A percentile compares a stretch with the other conserved stretches of the same genome.
Conservation (phyloP, 2,797 vertebrate species). For the Sarcophilus harrisii region DNA sequence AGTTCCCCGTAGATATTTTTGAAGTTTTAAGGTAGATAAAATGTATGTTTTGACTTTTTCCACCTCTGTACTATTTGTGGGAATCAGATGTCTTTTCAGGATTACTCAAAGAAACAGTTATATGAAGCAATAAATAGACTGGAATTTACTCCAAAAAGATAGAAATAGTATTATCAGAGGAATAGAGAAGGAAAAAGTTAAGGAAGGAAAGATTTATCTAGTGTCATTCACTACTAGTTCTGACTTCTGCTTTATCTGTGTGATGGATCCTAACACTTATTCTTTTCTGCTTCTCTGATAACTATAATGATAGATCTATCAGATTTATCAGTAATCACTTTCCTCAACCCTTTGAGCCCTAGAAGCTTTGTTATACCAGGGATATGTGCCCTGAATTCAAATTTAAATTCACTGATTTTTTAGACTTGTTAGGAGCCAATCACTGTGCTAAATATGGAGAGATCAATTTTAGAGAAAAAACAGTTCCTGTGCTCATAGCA, state of each 20-base stretch:
- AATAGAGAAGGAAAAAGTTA: background rate
- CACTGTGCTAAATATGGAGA: background rate
- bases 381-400: background rate
- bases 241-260: background rate
- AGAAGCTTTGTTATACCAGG: background rate
- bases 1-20: background rate
- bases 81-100: background rate
- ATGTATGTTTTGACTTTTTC: background rate
- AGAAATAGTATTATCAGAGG: background rate
- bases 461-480: background rate
- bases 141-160: background rate
- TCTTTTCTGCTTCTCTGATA: background rate
- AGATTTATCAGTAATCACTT: background rate
- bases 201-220: background rate
- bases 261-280: background rate
- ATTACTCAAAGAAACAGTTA: background rate
- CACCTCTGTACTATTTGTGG: background rate
- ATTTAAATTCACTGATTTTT: background rate
- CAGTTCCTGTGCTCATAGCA: background rate
- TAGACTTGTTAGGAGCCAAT: background rate
- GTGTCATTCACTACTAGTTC: background rate
- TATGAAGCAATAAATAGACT: background rate
- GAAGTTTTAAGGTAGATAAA: background rate
- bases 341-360: background rate
- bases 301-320: background rate